A percentile compares a stretch with the other conserved stretches of the same genome.
Evolutionary conservation across 2,888 invertebrate species (phyloP).

Genomic region (Flexamia atlantica): DNA sequence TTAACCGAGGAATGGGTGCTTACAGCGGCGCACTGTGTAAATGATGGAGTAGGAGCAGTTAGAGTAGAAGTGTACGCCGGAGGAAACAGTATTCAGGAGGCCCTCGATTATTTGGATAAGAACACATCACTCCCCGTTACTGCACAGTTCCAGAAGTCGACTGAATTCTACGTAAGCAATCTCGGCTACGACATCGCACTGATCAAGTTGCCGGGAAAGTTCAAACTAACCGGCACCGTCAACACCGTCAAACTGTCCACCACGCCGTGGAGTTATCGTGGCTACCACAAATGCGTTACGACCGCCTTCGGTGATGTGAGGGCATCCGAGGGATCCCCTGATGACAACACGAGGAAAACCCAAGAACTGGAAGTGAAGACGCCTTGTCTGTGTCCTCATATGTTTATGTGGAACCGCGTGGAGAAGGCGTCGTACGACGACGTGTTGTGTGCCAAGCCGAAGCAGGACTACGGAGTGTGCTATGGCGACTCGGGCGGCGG

Average conservation of each 20-base stretch:
- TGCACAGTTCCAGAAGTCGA: background rate
- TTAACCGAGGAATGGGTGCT: background rate
- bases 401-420: no score
- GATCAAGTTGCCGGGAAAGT: background rate
- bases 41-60: background rate
- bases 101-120: no score
- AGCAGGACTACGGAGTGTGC: background rate
- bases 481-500: background rate
- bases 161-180: background rate
- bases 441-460: background rate
- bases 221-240: background rate
- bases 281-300: background rate
- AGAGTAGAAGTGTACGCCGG: background rate
- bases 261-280: background rate
- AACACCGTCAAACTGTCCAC: background rate
- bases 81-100: background rate
- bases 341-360: background rate
- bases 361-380: background rate
- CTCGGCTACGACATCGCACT: background rate
- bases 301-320: background rate
- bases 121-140: background rate
- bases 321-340: background rate
- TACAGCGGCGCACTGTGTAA: background rate
- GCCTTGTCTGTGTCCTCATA: background rate
- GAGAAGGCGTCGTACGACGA: no score